Evolutionary conservation across 2,113 vertebrate genomes (phyloP), one percentile per base, ranked within the genome.

Genomic region (Crotalus tigris): DNA sequence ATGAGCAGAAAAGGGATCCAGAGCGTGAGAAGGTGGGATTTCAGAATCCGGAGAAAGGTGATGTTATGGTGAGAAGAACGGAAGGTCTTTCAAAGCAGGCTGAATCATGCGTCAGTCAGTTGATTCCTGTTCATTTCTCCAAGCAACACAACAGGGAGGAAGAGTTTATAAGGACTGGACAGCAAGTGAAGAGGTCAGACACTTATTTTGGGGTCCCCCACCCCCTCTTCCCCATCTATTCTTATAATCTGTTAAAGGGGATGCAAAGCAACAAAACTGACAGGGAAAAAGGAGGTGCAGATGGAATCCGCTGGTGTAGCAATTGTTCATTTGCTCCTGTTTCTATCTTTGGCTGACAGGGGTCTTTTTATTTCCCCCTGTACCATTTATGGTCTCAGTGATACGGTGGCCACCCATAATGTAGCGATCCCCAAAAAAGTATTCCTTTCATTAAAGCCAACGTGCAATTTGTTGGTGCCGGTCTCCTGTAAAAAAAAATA

Each of bases 71-170:
- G 91, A 94, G 95, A 95, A 97, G 94, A 96, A 94, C 95, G 17
- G 95, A 95, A 92, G 94, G 95, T 94, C 97, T 97, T 58, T 95
- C 97, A 86, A 98, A 96, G 95, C 96, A 96, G 21, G 11, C 91
- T 51, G 94, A 93, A 92, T 91, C 90, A 88, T 96, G 87, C 81
- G 92, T 96, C 93, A 97, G 97, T 87, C 97, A 96, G 94, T 98
- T 98, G 94, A 98, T 98, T 94, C 98, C 97, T 4, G 96, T 97
- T 90, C 97, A 98, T 51, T 96, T 97, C 95, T 95, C 98, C 95
- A 96, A 97, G 92, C 96, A 97, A 81, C 94, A 95, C 87, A 95
- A 93, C 92, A 92, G 86, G 23, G 96, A 96, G 87, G 96, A 96
- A 93, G 93, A 95, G 4, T 93, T 91, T 88, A 93, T 90, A 10